Base-by-base conservation (phyloP, 1,140 invertebrate species). In the Macrostomum lignano region DNA sequence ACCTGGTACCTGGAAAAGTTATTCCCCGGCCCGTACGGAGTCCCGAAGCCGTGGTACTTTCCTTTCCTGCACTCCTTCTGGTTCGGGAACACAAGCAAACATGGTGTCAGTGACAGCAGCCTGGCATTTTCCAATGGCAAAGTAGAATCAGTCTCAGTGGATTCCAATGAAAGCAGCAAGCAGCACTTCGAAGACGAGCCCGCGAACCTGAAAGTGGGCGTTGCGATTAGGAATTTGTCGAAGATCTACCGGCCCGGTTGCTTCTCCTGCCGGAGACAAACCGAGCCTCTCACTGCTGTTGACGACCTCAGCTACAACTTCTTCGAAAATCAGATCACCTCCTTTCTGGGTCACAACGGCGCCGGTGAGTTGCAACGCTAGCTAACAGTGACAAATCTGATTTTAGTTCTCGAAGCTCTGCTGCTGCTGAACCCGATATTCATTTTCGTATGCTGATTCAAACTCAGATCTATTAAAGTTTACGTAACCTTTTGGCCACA, bases 1-100 rank as follows among this genome's bases (percentile, higher is more conserved):
- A 60, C 66, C 4, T 65, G 61, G 60, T 70, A 70, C 43, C 62
- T 69, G 24, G 67, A 69, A 46, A 58, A 60, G 21, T 61, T 69
- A n/a, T 65, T 60, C 40, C 68, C 68, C 40, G 68, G 68, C 60
- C 45, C 42, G 29, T 51, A 60, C 49, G 65, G 65, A 21, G 50
- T 66, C 6, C 54, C 65, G 0, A 44, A 51, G 24, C 52, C 51
- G 17, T 65, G 54, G 49, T 61, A 61, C 42, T 64, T 62, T 42
- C 47, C 46, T 10, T 41, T 61, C 14, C 47, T 48, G 33, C 45
- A 41, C 31, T 55, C 54, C 1, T 70, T 67, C 43, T 70, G 68
- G 67, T 50, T 44, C 42, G 56, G 60, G 3, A n/a, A n/a, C n/a
- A n/a, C n/a, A n/a, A n/a, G n/a, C n/a, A n/a, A n/a, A n/a, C n/a